phyloP scores from a whole-genome alignment of 1,140 invertebrate genomes.

The Cotesia vestalis region DNA sequence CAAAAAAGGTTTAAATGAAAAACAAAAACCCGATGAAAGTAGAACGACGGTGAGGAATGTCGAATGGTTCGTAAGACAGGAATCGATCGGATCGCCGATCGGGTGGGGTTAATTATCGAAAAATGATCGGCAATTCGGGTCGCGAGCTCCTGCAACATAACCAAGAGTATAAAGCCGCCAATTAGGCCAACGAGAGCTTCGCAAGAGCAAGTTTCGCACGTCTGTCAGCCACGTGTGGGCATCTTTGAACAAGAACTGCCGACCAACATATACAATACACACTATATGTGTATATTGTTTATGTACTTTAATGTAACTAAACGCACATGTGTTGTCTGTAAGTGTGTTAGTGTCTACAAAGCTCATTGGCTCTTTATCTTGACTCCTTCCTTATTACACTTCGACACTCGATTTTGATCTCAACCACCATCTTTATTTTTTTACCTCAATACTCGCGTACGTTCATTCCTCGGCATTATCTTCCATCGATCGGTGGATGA shows the following conservation, averaged over 20 bases:
- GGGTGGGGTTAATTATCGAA: constrained; percentile 46
- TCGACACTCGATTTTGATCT: constrained; percentile 28
- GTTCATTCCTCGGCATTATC: background rate
- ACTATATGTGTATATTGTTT: background rate
- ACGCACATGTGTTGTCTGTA: background rate
- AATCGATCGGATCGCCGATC: constrained; percentile 28
- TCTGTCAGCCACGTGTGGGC: constrained; percentile 45
- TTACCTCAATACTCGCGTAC: background rate
- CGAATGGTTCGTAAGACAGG: constrained; percentile 33
- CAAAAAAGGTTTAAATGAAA: background rate
- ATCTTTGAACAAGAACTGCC: constrained; percentile 40
- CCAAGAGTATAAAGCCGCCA: constrained; percentile 32
- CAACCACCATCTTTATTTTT: constrained; percentile 11
- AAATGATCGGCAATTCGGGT: constrained; percentile 44
- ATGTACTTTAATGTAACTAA: background rate
- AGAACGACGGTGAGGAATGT: constrained; percentile 33
- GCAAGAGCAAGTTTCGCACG: constrained; percentile 32
- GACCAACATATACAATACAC: constrained; percentile 5
- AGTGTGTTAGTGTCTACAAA: too few relatives aligned
- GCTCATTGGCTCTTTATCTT: constrained; percentile 13
- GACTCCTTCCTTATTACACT: constrained; percentile 31
- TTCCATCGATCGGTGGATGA: background rate
- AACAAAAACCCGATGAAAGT: constrained; percentile 29
- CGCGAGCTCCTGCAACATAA: constrained; percentile 11
- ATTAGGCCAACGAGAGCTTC: constrained; percentile 46